Evolutionary conservation across 2,113 vertebrate genomes (phyloP).

Genomic region (Eudyptes chrysolophus): DNA sequence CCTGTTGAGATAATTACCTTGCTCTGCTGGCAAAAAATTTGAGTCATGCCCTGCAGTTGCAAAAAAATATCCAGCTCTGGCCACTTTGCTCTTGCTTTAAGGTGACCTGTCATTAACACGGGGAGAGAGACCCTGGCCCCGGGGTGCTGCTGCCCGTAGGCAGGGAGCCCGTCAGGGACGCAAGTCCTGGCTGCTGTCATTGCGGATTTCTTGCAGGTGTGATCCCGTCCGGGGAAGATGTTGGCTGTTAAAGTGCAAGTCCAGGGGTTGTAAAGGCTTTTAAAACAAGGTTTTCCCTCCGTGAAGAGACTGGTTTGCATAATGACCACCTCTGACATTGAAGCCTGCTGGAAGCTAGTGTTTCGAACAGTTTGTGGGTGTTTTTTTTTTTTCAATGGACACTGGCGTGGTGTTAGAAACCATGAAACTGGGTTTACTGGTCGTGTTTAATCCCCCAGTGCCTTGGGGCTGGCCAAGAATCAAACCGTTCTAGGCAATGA

Average conservation of each 20-base stretch:
- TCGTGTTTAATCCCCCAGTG: not conserved
- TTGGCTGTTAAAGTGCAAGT: not conserved
- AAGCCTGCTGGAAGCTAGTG: not conserved
- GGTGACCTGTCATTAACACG: not conserved
- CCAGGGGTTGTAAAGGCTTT: not conserved
- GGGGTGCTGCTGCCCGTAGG: not conserved
- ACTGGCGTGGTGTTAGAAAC: not conserved
- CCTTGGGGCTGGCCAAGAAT: not conserved
- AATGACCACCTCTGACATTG: not conserved
- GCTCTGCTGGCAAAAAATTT: not conserved
- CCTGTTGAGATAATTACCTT: conserved; percentile 59
- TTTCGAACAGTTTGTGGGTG: no score
- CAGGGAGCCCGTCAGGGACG: not conserved
- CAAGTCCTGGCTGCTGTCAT: not conserved
- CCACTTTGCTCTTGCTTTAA: not conserved
- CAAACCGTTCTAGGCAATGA: not conserved
- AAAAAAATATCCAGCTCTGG: not conserved
- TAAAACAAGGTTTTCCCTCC: not conserved
- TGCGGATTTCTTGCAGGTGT: rapidly evolving
- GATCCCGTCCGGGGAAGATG: not conserved
- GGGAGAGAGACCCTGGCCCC: no score
- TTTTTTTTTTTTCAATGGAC: rapidly evolving
- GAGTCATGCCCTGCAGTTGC: not conserved
- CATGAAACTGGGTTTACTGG: not conserved
- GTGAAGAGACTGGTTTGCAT: not conserved